Conservation (phyloP, 2,797 vertebrate genomes). For the Esox lucius region DNA sequence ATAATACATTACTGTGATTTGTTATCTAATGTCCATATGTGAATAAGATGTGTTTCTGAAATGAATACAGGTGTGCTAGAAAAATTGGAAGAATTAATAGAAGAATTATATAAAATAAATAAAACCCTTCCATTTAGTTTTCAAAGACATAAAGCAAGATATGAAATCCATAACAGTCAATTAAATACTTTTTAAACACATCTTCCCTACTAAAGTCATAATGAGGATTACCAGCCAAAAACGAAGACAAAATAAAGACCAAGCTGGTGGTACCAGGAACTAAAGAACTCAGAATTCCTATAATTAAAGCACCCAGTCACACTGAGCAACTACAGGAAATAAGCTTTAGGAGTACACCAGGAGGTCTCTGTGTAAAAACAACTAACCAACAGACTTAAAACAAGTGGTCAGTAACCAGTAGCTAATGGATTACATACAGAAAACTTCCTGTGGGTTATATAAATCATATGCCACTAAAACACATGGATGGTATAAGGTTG, state of each 20-base stretch:
- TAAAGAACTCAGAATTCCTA: neutral
- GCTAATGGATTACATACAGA: constrained; percentile 22
- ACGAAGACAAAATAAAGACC: constrained; percentile 8
- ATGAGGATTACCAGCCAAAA: constrained; percentile 2
- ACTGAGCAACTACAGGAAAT: neutral
- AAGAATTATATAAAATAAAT: no score
- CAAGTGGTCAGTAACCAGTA: constrained; percentile 2
- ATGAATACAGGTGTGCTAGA: neutral
- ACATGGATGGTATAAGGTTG: constrained; percentile 19
- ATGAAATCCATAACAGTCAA: neutral
- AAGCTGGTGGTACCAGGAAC: constrained; percentile 38
- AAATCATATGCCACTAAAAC: constrained; percentile 38
- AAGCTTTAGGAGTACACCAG: neutral
- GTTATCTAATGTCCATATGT: no score
- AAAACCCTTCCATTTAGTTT: neutral
- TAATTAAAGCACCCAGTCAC: constrained; percentile 10
- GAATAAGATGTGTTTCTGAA: no score
- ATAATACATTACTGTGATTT: no score
- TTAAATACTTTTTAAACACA: neutral
- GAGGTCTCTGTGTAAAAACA: neutral
- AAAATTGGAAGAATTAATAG: neutral
- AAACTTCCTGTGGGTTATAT: constrained; percentile 26
- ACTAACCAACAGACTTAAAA: neutral
- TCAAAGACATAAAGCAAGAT: neutral
- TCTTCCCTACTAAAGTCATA: neutral